phyloP scores from a whole-genome alignment of 2,888 invertebrate species.

The Ennomos erosarius region DNA sequence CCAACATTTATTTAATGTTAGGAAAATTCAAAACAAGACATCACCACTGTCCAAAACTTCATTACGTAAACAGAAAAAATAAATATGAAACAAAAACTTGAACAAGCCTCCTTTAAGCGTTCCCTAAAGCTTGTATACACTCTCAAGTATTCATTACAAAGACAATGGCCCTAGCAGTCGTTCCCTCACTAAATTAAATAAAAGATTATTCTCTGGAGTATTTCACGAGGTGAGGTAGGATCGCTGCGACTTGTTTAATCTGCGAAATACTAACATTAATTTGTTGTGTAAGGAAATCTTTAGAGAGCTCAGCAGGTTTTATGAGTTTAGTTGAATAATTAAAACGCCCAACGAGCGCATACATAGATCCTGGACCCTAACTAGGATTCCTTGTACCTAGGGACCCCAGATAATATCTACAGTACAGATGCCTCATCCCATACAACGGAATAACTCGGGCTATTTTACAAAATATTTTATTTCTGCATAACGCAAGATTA shows the following conservation, averaged over 20 bases:
- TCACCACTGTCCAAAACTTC: not conserved
- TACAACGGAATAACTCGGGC: too few species aligned
- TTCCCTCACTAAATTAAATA: conserved; percentile 33
- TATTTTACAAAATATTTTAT: too few species aligned
- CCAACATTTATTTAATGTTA: too few species aligned
- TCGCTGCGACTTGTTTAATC: not conserved
- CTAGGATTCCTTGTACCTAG: too few species aligned
- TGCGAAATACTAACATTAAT: not conserved
- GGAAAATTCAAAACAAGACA: too few species aligned
- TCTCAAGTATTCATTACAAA: conserved; percentile 40
- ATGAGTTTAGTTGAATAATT: too few species aligned
- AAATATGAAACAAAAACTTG: conserved; percentile 29
- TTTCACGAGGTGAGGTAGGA: conserved; percentile 22
- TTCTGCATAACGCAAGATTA: too few species aligned
- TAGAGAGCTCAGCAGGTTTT: not conserved
- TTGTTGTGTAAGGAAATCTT: conserved; percentile 8
- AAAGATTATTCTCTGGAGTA: conserved; percentile 29
- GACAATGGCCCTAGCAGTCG: conserved; percentile 34
- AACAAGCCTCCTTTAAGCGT: conserved; percentile 32
- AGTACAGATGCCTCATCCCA: too few species aligned
- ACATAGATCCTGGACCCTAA: too few species aligned
- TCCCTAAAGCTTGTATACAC: conserved; percentile 38
- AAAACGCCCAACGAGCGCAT: too few species aligned
- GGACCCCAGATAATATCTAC: too few species aligned
- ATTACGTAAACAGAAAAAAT: not conserved